Evolutionary conservation across 2,888 invertebrate species (phyloP), one percentile per base, ranked within the genome.

Genomic region (Seladonia tumulorum): DNA sequence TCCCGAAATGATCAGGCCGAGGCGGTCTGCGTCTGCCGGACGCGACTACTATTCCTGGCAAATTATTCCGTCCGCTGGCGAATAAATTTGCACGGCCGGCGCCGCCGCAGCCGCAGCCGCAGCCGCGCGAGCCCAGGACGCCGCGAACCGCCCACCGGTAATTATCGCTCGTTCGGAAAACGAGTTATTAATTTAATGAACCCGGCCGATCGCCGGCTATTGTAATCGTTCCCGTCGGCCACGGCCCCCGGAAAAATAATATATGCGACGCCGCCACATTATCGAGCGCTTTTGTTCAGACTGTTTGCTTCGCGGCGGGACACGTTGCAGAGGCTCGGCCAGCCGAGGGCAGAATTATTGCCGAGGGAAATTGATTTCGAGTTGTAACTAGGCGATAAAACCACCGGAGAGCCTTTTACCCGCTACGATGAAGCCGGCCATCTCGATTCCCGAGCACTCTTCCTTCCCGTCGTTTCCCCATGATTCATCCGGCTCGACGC

Each of bases 1-100:
- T 93, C 92, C 92, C 91, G 91, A 90, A 88, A 87, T 83, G 91
- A 85, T 91, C 91, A 86, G 90, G 91, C 90, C 84, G 73, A 83
- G 35, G 85, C 81, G 78, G 75, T 25, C 68, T 25, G 87, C 75
- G 82, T 87, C 80, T 83, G 72, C 75, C 76, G 82, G 74, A 45
- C 74, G 77, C 72, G 66, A 68, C 82, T 86, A 86, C 87, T 86
- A 87, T 83, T 87, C 76, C 86, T 87, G 87, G 81, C 86, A 72
- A 79, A 87, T 87, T 80, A 80, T 86, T 63, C 68, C 53, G 78
- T 35, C 82, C 74, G 14, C 77, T 35, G 39, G 60, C 79, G 79
- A 75, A 78, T 76, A 76, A 73, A 77, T 83, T 80, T 68, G 68
- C 68, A 39, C 45, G 53, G 49, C 71, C 16, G 68, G 35, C 25